These are phyloP conservation scores for Botia kubotai DNA, from an alignment of 2,797 vertebrate species.

Conservation along the genomic window DNA sequence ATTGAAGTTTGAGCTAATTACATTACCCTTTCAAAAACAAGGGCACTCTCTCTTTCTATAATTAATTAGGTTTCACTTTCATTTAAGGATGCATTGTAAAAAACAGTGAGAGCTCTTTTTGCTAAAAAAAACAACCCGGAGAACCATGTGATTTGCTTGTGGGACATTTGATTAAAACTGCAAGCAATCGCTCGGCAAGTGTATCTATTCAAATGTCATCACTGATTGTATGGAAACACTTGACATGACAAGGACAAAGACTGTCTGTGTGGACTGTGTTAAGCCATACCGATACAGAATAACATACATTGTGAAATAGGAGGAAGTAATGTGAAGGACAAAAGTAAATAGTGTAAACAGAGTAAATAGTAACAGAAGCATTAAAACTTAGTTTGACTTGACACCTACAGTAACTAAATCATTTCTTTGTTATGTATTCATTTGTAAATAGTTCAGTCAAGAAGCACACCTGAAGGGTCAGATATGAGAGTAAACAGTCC, in stretches of 20 bases:
- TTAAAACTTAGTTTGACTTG: not conserved
- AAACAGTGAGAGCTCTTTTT: slow-evolving; percentile 21
- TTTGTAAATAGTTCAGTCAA: not conserved
- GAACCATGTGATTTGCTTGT: slow-evolving; percentile 1
- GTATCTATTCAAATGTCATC: slow-evolving; percentile 45
- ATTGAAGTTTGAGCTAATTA: slow-evolving; percentile 52
- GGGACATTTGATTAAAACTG: slow-evolving; percentile 36
- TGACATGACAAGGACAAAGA: slow-evolving; percentile 33
- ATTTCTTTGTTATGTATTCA: not conserved
- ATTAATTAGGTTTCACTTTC: slow-evolving; percentile 55
- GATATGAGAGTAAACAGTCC: not conserved
- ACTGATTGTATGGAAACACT: slow-evolving; percentile 20
- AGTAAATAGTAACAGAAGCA: not conserved
- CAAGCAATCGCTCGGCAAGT: slow-evolving; percentile 32
- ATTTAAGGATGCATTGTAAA: slow-evolving; percentile 29
- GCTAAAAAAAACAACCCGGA: slow-evolving; percentile 28
- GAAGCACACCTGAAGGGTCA: not conserved
- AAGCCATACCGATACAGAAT: not conserved
- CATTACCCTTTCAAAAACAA: slow-evolving; percentile 42
- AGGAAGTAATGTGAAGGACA: not conserved
- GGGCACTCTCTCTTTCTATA: slow-evolving; percentile 39
- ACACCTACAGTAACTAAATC: not conserved
- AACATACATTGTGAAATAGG: not conserved
- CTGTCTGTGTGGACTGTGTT: not conserved
- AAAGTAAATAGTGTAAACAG: not conserved